phyloP scores from a whole-genome alignment of 2,797 vertebrate species.

The Xerus rutilus region DNA sequence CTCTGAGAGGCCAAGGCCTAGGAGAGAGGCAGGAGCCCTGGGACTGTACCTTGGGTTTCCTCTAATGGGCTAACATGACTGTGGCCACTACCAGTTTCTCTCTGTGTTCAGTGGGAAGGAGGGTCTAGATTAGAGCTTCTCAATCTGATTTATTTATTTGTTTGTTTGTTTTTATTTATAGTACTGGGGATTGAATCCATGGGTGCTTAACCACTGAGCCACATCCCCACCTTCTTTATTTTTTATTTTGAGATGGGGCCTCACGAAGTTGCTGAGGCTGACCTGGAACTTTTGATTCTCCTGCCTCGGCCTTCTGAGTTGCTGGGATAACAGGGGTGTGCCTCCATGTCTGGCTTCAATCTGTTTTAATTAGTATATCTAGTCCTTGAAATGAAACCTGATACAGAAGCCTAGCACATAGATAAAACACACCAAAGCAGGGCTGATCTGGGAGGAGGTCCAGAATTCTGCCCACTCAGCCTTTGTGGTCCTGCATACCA shows the following conservation, averaged over 20 bases:
- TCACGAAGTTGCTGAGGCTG: too few relatives aligned
- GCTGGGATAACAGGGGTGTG: too few relatives aligned
- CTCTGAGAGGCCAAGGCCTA: background rate
- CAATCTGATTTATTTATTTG: background rate
- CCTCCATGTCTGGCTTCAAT: background rate
- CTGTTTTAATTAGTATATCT: constrained; percentile 5
- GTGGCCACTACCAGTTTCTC: background rate
- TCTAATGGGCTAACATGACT: background rate
- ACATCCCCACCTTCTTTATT: too few relatives aligned
- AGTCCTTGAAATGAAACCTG: constrained; percentile 31
- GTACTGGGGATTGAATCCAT: too few relatives aligned
- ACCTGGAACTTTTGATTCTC: too few relatives aligned
- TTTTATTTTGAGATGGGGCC: too few relatives aligned
- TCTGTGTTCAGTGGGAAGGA: background rate
- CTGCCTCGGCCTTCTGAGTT: too few relatives aligned
- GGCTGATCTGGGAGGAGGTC: background rate
- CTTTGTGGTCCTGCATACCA: background rate
- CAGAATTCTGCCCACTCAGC: background rate
- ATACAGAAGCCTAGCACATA: background rate
- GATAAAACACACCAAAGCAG: background rate
- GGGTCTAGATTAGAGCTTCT: background rate
- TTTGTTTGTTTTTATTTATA: too few relatives aligned
- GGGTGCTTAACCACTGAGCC: too few relatives aligned
- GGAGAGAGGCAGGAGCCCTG: background rate
- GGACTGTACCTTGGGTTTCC: background rate